A percentile compares a stretch with the other conserved stretches of the same genome.
Evolutionary conservation across 2,113 vertebrate species (phyloP).

Genomic region (Lanius collurio): DNA sequence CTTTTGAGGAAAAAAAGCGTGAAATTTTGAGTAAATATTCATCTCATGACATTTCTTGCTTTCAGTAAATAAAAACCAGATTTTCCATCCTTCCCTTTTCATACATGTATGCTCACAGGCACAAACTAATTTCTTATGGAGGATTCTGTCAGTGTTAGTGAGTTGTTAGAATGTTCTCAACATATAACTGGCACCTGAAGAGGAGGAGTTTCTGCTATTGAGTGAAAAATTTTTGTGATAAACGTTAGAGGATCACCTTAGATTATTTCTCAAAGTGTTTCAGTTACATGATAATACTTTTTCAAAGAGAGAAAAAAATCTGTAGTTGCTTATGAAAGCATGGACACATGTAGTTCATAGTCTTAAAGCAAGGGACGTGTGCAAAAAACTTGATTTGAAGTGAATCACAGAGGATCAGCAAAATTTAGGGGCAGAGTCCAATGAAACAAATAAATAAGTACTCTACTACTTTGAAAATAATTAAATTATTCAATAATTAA

Average conservation of each 20-base stretch:
- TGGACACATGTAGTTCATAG: not conserved
- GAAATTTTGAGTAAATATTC: not conserved
- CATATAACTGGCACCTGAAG: accelerated
- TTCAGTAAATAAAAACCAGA: not conserved
- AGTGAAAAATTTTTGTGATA: not conserved
- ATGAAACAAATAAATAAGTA: not conserved
- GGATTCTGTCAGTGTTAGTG: not conserved
- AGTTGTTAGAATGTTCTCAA: not conserved
- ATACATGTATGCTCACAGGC: not conserved
- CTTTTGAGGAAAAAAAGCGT: not conserved
- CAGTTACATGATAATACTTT: not conserved
- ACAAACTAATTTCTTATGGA: not conserved
- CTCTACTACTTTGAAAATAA: not conserved
- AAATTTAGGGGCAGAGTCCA: not conserved
- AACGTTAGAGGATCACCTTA: not conserved
- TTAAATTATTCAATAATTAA: not conserved
- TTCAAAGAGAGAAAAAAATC: not conserved
- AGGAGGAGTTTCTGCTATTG: not conserved
- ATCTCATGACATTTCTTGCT: not conserved
- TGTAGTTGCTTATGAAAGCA: not conserved
- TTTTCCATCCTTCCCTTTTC: not conserved
- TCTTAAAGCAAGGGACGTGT: not conserved
- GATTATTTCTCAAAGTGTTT: not conserved
- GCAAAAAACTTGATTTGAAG: not conserved
- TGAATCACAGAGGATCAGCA: not conserved